Base-by-base conservation (phyloP, 1,140 invertebrate genomes). In the Belonocnema kinseyi region DNA sequence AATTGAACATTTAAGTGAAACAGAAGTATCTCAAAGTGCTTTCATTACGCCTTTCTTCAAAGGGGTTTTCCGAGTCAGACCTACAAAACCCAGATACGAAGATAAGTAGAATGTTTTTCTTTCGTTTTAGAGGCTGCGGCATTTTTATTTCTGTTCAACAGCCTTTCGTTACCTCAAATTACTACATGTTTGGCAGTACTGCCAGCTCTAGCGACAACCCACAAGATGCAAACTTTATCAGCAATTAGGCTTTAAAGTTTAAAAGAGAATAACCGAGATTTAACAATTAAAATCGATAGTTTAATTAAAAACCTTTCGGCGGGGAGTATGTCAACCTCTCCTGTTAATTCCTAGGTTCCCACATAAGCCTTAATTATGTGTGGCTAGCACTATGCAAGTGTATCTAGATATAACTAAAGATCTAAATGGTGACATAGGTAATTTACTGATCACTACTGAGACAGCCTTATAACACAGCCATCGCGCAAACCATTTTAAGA, bases 151-250 rank as follows among this genome's bases (percentile, higher is more conserved):
- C n/a, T n/a, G n/a, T n/a, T n/a, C n/a, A n/a, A n/a, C n/a, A n/a
- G n/a, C n/a, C n/a, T n/a, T n/a, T n/a, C n/a, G n/a, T n/a, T n/a
- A n/a, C n/a, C n/a, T n/a, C n/a, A n/a, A n/a, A n/a, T n/a, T n/a
- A n/a, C n/a, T 66, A 8, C 52, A 1, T 16, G 74, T 3, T 40
- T 81, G 16, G 70, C 76, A 17, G 74, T 79, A 13, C 71, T 82
- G 11, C 21, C 85, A 54, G 83, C 84, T 4, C 11, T 84, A 1
- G 80, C 76, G 58, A 80, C 83, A 19, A 83, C 80, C 5, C 80
- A 78, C 72, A 81, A 72, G 50, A 75, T 51, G 66, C 83, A 80
- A 76, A 81, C 80, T 3, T 61, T 77, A 72, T 50, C 76, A 17
- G 40, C 10, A 11, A 80, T 77, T 46, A 58, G 70, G 50, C 4